Evolutionary conservation across 2,888 invertebrate genomes (phyloP).

Genomic region (Eilema sororculum): DNA sequence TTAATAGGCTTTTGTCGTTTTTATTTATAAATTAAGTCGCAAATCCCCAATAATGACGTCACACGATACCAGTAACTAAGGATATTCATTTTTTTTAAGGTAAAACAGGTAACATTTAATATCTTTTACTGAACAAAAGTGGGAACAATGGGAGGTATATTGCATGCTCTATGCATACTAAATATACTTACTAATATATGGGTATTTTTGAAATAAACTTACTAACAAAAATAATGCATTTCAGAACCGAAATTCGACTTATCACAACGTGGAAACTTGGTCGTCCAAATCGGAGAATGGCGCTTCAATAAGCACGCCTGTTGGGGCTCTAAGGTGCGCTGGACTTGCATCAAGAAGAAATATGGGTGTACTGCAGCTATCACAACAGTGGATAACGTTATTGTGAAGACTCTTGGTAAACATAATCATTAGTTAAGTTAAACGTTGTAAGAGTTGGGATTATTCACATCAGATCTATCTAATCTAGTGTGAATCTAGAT

Average conservation of each 20-base stretch:
- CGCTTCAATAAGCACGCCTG: conserved; percentile 81
- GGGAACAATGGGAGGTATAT: neutral
- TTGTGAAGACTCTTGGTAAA: conserved; percentile 79
- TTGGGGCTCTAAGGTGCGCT: conserved; percentile 81
- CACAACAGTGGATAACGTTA: conserved; percentile 79
- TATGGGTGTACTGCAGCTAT: conserved; percentile 78
- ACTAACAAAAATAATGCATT: conserved; percentile 46
- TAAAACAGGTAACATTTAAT: neutral
- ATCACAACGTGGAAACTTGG: conserved; percentile 80
- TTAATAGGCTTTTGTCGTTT: neutral
- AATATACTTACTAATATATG: neutral
- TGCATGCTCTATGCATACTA: neutral
- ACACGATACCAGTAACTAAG: neutral
- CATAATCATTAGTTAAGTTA: conserved; percentile 69
- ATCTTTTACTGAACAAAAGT: neutral
- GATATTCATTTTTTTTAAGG: neutral
- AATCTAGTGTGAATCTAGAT: too few species aligned
- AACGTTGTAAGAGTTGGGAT: neutral
- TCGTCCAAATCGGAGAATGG: conserved; percentile 82
- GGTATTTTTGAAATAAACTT: neutral
- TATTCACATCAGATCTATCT: neutral
- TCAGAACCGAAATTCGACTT: conserved; percentile 79
- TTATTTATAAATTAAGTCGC: neutral
- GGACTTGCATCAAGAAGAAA: conserved; percentile 84
- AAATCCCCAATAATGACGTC: too few species aligned